Evolutionary conservation across 2,888 invertebrate species (phyloP).

Genomic region (Tetragnatha montana): DNA sequence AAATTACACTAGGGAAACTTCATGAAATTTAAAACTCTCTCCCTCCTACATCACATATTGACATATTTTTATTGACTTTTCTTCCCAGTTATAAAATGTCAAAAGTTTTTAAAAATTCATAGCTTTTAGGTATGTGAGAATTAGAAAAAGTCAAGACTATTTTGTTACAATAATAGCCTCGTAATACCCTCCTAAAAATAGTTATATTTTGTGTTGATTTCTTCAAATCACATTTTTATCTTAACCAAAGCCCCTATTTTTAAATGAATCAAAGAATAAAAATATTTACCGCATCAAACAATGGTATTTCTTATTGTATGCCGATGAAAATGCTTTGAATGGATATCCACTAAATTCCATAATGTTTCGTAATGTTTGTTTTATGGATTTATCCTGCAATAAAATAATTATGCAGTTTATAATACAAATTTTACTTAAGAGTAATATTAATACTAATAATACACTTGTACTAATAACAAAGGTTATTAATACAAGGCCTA

Average conservation of each 20-base stretch:
- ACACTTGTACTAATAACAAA: not conserved
- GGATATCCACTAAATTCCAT: slow-evolving; percentile 19
- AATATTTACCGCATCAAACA: slow-evolving; percentile 5
- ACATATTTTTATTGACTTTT: too few species aligned
- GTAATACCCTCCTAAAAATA: not conserved
- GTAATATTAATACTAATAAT: not conserved
- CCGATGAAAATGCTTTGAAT: slow-evolving; percentile 9
- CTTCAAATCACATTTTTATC: too few species aligned
- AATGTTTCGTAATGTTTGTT: slow-evolving; percentile 9
- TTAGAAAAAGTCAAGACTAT: too few species aligned
- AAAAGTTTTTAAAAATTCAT: too few species aligned
- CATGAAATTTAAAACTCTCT: too few species aligned
- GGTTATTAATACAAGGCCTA: not conserved
- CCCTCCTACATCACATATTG: too few species aligned
- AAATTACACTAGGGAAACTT: too few species aligned
- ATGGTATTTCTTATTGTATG: not conserved
- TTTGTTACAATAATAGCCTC: not conserved
- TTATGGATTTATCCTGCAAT: not conserved
- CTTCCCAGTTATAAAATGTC: too few species aligned
- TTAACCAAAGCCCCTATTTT: too few species aligned
- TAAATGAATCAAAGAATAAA: not conserved
- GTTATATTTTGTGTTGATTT: not conserved
- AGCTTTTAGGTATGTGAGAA: too few species aligned
- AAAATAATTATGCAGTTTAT: not conserved
- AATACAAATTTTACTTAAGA: not conserved